Base-by-base conservation (phyloP, 2,888 invertebrate genomes). In the Metalampra italica region DNA sequence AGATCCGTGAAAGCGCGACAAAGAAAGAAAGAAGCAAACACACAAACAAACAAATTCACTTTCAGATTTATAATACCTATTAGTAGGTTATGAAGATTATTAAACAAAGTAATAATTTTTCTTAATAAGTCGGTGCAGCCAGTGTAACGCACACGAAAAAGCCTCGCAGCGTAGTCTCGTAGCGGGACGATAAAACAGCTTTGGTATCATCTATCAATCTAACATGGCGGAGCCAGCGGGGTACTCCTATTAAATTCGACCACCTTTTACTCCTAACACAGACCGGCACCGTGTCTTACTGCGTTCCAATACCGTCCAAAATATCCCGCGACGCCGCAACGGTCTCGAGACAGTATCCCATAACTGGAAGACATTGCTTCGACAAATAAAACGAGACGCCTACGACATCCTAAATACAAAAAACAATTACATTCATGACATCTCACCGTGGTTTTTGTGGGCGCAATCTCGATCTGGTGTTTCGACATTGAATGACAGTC, bases 131-230 rank as follows among this genome's bases (percentile, higher is more conserved):
- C 22, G 22, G 22, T 22, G 22, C 22, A 22, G 22, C 22, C 22
- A 22, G 22, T 22, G 22, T 2, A 22, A 22, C 2, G 22, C 22
- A 22, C 22, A 22, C 22, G 22, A 22, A 2, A 5, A 22, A 22
- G 5, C 22, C 22, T 22, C 22, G 22, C 22, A 22, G 5, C 22
- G 22, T 71, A 69, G 56, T 36, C 45, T 29, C 42, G 36, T 12
- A 9, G 38, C 45, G 63, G 56, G 64, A 68, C 75, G 73, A 77
- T 72, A 74, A 71, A 70, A 56, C 58, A 53, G 54, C 62, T 67
- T 59, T 66, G 71, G 68, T 86, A 86, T 86, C 86, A 73, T 73
- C 80, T 78, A 85, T 86, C 82, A 82, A 87, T 86, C 86, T 81
- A 78, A 81, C 78, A 76, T 80, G 71, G 70, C 63, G 58, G 60